Percentiles rank a stretch among this genome's conserved stretches.
phyloP scores from a whole-genome alignment of 2,888 invertebrate species.

The Dugesia japonica region DNA sequence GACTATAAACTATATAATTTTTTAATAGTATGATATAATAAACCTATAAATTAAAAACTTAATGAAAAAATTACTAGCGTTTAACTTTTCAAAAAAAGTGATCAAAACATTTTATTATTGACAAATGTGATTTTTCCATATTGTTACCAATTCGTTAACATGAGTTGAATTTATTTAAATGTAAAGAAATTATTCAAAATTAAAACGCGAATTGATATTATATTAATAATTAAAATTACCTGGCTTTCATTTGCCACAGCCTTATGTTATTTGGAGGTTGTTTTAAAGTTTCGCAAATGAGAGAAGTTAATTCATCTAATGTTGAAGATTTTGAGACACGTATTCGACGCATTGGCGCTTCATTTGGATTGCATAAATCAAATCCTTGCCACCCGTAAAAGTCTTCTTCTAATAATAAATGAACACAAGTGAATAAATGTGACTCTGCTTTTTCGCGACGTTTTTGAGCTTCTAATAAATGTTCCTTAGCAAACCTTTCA shows the following conservation, averaged over 20 bases:
- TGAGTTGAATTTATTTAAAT: no score
- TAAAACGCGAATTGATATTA: no score
- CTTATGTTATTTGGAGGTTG: slow-evolving; percentile 23
- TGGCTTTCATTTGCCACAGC: slow-evolving; percentile 11
- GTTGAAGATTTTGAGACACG: slow-evolving; percentile 20
- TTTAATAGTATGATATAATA: no score
- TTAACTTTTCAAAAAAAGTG: no score
- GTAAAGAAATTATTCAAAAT: no score
- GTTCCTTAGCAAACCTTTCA: slow-evolving; percentile 73
- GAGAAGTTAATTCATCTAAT: not conserved
- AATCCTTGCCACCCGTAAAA: slow-evolving; percentile 33
- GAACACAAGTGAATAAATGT: slow-evolving; percentile 79
- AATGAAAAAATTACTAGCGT: no score
- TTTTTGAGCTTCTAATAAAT: slow-evolving; percentile 67
- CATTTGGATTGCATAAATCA: slow-evolving; percentile 28
- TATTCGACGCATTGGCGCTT: slow-evolving; percentile 20
- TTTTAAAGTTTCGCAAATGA: slow-evolving; percentile 14
- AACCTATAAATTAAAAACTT: no score
- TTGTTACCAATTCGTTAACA: no score
- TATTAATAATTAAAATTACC: not conserved
- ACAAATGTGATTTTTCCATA: no score
- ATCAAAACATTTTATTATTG: no score
- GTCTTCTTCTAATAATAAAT: slow-evolving; percentile 43
- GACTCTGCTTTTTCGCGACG: slow-evolving; percentile 88
- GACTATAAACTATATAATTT: no score